A percentile compares a stretch with the other conserved stretches of the same genome.
Evolutionary conservation across 2,797 vertebrate species (phyloP).

Genomic region (Loris lydekkerianus): DNA sequence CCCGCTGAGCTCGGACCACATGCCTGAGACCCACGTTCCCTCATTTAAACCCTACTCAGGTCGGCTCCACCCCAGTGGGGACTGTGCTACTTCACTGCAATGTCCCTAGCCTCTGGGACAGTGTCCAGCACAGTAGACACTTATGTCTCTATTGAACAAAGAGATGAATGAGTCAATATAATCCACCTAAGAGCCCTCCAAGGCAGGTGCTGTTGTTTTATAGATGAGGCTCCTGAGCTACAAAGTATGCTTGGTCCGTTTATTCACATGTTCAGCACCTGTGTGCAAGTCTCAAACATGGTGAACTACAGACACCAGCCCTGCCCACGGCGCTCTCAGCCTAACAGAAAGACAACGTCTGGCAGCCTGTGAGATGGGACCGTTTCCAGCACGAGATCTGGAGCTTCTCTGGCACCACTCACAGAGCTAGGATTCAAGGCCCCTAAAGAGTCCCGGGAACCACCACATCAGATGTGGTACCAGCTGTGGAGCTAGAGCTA

Average conservation of each 20-base stretch:
- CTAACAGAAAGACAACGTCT: too few species aligned
- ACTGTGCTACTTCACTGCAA: neutral
- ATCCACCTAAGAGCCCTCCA: neutral
- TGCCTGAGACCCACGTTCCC: neutral
- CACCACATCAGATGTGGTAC: too few species aligned
- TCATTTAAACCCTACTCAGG: neutral
- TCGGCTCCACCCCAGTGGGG: neutral
- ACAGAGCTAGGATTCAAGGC: too few species aligned
- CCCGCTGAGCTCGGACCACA: neutral
- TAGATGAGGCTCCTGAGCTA: neutral
- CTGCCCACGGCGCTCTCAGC: neutral
- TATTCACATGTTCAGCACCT: neutral
- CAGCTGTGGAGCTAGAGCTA: neutral
- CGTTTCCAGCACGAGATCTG: neutral
- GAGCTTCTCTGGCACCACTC: neutral
- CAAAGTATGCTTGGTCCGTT: neutral
- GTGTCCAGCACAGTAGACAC: neutral
- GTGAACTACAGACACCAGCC: neutral
- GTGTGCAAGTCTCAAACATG: neutral
- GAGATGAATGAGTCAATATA: neutral
- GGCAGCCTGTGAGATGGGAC: neutral
- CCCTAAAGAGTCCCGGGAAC: neutral
- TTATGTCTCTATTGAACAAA: fast-evolving
- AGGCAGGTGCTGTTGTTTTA: neutral
- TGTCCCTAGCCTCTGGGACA: neutral